phyloP scores from a whole-genome alignment of 2,888 invertebrate species.

The Parascotia fuliginaria region DNA sequence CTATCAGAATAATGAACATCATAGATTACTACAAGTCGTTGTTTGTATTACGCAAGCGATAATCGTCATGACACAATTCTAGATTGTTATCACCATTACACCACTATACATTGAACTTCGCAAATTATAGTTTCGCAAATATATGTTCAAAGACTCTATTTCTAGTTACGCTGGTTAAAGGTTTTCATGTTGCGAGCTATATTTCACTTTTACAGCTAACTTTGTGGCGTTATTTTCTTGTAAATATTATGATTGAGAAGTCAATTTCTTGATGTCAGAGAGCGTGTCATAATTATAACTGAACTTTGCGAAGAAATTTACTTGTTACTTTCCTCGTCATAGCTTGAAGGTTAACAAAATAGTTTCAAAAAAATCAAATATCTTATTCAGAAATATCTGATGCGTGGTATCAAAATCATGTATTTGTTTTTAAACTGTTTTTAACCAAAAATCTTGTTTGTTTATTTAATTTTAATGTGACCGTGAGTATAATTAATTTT shows the following conservation, averaged over 20 bases:
- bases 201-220: constrained; percentile 25
- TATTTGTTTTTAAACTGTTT: no score
- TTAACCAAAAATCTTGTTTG: no score
- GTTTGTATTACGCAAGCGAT: constrained; percentile 70
- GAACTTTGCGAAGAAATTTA: background rate
- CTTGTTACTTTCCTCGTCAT: no score
- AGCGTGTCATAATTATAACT: background rate
- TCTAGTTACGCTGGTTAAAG: constrained; percentile 7
- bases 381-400: no score
- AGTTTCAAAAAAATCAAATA: no score
- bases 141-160: background rate
- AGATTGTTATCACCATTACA: constrained; percentile 38
- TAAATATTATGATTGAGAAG: constrained; percentile 16
- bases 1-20: constrained; percentile 69
- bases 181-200: constrained; percentile 13
- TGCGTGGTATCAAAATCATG: no score
- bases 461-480: no score
- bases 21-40: constrained; percentile 52
- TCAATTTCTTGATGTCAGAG: background rate
- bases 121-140: constrained; percentile 4
- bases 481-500: no score
- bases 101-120: constrained; percentile 43
- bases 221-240: constrained; percentile 24
- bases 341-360: no score
- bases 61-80: constrained; percentile 74